Evolutionary conservation across 2,797 vertebrate species (phyloP).

Genomic region (Malurus splendens): DNA sequence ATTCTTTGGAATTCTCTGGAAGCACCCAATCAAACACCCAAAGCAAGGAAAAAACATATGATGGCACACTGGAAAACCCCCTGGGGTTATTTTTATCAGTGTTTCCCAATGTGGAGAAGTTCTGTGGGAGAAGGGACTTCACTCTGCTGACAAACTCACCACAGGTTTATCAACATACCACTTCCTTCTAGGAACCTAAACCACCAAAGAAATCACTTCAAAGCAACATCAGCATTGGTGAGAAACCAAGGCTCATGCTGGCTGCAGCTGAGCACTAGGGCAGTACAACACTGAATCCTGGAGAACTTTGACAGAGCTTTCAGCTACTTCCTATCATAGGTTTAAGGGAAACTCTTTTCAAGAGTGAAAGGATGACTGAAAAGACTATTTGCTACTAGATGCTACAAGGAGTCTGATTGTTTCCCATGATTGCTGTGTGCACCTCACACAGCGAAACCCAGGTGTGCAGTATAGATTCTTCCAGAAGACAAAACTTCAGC

Average conservation of each 20-base stretch:
- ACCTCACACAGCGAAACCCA: not conserved
- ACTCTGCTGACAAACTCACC: not conserved
- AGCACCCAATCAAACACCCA: not conserved
- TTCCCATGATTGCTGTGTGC: not conserved
- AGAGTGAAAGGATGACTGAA: not conserved
- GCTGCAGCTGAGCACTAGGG: not conserved
- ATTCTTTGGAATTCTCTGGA: not conserved
- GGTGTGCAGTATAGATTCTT: not conserved
- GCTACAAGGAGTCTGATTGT: not conserved
- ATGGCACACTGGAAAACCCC: not conserved
- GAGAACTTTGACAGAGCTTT: not conserved
- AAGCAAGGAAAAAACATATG: not conserved
- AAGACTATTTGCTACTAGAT: not conserved
- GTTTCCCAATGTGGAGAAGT: not conserved
- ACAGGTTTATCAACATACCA: not conserved
- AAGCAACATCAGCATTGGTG: not conserved
- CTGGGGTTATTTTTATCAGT: not conserved
- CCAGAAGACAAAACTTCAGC: not conserved
- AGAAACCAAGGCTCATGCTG: not conserved
- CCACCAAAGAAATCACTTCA: not conserved
- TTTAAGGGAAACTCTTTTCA: not conserved
- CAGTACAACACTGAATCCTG: not conserved
- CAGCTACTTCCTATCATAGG: not conserved
- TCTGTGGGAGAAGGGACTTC: not conserved
- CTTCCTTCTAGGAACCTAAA: not conserved